phyloP scores from a whole-genome alignment of 2,888 invertebrate genomes.

The Drosophila mayaguana region DNA sequence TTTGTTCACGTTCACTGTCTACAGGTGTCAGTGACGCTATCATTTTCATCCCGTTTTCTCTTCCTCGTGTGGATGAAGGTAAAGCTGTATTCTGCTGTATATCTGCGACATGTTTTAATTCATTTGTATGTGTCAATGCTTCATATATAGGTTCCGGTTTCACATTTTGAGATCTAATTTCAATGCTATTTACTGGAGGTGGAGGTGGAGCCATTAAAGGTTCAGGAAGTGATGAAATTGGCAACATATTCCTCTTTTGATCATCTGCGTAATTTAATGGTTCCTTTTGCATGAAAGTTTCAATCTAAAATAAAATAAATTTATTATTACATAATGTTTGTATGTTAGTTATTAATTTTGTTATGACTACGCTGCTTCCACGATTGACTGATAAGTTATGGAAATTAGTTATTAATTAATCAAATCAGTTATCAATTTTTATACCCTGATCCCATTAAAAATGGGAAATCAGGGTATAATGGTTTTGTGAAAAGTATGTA shows the following conservation, averaged over 20 bases:
- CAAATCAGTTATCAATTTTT: too few species aligned
- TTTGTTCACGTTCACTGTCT: slow-evolving; percentile 89
- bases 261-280: slow-evolving; percentile 8
- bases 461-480: not conserved
- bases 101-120: slow-evolving; percentile 7
- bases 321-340: not conserved
- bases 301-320: slow-evolving; percentile 84
- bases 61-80: slow-evolving; percentile 2
- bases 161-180: not conserved
- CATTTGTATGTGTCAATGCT: slow-evolving; percentile 88
- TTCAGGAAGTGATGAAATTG: slow-evolving; percentile 89
- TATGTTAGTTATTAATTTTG: too few species aligned
- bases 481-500: not conserved
- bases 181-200: slow-evolving; percentile 84
- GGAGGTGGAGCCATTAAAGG: slow-evolving; percentile 92
- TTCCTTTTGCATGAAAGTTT: slow-evolving; percentile 88
- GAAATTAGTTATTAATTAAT: too few species aligned
- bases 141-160: slow-evolving; percentile 93
- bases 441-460: not conserved
- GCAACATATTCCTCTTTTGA: slow-evolving; percentile 80
- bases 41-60: slow-evolving; percentile 3
- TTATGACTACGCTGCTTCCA: too few species aligned
- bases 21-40: not conserved
- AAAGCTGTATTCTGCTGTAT: not conserved
- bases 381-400: too few species aligned